Percentiles rank a stretch among this genome's conserved stretches.
Conservation (phyloP, 2,888 invertebrate species). For the Dasysyrphus albostriatus region DNA sequence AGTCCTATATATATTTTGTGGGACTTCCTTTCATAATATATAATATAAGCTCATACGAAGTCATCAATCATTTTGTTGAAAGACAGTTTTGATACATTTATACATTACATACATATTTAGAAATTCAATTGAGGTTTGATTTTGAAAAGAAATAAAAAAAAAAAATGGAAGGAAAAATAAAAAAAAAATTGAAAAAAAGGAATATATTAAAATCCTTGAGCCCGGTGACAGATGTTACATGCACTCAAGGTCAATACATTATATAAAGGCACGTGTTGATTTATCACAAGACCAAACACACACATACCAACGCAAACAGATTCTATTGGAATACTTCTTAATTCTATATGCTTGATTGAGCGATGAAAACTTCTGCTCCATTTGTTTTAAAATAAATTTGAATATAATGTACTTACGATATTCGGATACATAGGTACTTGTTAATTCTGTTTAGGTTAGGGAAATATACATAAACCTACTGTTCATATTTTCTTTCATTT, state of each 20-base stretch:
- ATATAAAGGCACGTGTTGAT: background rate
- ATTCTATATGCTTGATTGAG: slow-evolving; percentile 9
- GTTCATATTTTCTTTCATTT: background rate
- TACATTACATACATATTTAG: slow-evolving; percentile 2
- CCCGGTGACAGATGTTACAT: slow-evolving; percentile 12
- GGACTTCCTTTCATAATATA: background rate
- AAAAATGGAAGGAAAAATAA: background rate
- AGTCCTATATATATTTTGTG: too few relatives aligned
- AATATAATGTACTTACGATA: background rate
- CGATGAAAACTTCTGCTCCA: slow-evolving; percentile 11
- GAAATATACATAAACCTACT: too few relatives aligned
- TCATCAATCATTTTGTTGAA: slow-evolving; percentile 16
- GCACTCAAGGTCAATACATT: slow-evolving; percentile 6
- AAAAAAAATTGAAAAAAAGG: too few relatives aligned
- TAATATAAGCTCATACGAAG: background rate
- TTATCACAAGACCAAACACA: background rate
- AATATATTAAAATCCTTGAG: slow-evolving; percentile 27
- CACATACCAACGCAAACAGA: background rate
- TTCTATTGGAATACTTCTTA: background rate
- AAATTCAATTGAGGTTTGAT: slow-evolving; percentile 29
- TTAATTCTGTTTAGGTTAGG: background rate
- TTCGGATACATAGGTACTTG: background rate
- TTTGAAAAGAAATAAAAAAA: slow-evolving; percentile 1
- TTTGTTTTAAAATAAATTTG: slow-evolving; percentile 8
- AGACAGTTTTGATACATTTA: slow-evolving; percentile 26